Conservation (phyloP, 2,888 invertebrate species). For the Acholoe squamosa region DNA sequence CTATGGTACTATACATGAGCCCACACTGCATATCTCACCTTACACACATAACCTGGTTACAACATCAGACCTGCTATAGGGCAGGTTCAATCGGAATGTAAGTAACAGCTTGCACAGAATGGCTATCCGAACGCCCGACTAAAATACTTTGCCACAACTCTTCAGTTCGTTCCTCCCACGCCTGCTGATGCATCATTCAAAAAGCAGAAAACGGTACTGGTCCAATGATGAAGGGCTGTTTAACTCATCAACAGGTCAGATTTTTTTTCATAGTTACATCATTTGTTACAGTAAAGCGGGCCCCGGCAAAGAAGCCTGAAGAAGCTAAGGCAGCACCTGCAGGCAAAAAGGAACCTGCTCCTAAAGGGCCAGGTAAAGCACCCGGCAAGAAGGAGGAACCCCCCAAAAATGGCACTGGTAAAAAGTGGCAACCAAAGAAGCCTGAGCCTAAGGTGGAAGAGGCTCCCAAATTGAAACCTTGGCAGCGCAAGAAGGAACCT, state of each 20-base stretch:
- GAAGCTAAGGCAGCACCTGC: background rate
- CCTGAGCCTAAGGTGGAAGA: background rate
- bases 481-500: background rate
- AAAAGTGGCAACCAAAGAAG: conserved; percentile 18
- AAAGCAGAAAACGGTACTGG: background rate
- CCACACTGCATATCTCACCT: conserved; percentile 7
- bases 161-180: background rate
- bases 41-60: background rate
- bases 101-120: conserved; percentile 38
- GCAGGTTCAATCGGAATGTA: conserved; percentile 8
- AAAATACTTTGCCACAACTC: conserved; percentile 15
- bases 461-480: background rate
- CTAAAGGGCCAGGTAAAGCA: background rate
- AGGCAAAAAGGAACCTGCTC: conserved; percentile 8
- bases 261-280: conserved; percentile 34
- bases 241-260: background rate
- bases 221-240: background rate
- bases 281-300: conserved; percentile 48
- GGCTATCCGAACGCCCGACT: conserved; percentile 1
- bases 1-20: conserved; percentile 47
- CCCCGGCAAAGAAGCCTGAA: conserved; percentile 10
- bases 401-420: background rate
- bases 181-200: conserved; percentile 24
- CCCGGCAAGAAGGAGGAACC: background rate
- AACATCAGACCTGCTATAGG: background rate